Base-by-base conservation (phyloP, 2,113 vertebrate genomes). In the Cynoglossus semilaevis region DNA sequence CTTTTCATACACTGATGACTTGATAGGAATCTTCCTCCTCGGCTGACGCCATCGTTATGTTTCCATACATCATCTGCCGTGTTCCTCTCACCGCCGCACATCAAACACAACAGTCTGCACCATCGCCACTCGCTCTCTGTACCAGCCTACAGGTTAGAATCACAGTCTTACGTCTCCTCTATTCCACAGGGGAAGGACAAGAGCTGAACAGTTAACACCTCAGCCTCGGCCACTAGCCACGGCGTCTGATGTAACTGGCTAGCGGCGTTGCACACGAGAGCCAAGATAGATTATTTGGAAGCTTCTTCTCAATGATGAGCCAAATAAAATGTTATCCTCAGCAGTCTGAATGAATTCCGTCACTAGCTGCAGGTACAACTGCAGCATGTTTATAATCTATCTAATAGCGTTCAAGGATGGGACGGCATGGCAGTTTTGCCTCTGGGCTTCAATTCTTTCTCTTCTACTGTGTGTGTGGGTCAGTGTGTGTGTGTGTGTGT, bases 291-390 rank as follows among this genome's bases (percentile, higher is more conserved):
- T 64, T 70, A 73, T 50, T 64, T 52, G 62, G 58, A 51, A 15
- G 54, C 40, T 9, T 48, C 58, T 70, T 62, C 63, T 58, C 70
- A 74, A 63, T 57, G 74, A 87, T 64, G 72, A 86, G 72, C 46
- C 1, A 76, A 81, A 82, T 73, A 80, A 79, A 80, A 78, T 59
- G 71, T 81, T 64, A 63, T 51, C 58, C 75, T 74, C 74, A 58
- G 64, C 54, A 74, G 63, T 70, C 59, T 51, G 59, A 85, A 75
- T 69, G 58, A 60, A 75, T 75, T 85, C 58, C 44, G 45, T 44
- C 54, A 51, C 61, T 57, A 86, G 83, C 80, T 67, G 85, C 80
- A 80, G 78, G 86, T 72, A 55, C 44, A 16, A 65, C 49, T 52
- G 60, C 62, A 63, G 74, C 41, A 49, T 13, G 53, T 45, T 61